A percentile compares a stretch with the other conserved stretches of the same genome.
Conservation (phyloP, 1,140 invertebrate genomes). For the Drosophila orena region DNA sequence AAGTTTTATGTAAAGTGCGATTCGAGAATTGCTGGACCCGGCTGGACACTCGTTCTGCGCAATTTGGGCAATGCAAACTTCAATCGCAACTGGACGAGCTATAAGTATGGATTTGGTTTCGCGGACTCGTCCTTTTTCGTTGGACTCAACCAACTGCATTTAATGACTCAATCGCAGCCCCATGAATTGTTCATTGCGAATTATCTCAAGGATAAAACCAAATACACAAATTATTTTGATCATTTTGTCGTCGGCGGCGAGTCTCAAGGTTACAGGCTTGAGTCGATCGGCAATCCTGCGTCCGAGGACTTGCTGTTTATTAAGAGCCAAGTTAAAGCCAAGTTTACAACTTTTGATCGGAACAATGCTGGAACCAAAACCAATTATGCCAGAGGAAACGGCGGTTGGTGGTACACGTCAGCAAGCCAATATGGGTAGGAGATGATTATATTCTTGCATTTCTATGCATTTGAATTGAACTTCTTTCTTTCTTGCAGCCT, state of each 20-base stretch:
- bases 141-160: neutral
- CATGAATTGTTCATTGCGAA: neutral
- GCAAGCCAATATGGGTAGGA: neutral
- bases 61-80: neutral
- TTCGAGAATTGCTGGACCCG: neutral
- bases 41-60: neutral
- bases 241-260: neutral
- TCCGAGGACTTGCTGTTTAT: neutral
- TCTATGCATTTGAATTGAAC: no score
- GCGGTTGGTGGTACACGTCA: neutral
- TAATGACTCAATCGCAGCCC: neutral
- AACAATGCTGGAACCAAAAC: neutral
- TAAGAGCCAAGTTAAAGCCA: neutral
- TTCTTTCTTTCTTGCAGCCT: no score
- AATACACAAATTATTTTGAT: neutral
- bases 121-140: neutral
- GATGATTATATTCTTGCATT: neutral
- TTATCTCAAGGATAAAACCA: no score
- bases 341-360: neutral
- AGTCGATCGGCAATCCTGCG: neutral
- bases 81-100: neutral
- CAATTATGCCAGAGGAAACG: neutral
- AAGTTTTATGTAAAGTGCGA: neutral
- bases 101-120: neutral
- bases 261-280: neutral